Conservation (phyloP, 1,140 invertebrate genomes). For the Adoxophyes honmai region DNA sequence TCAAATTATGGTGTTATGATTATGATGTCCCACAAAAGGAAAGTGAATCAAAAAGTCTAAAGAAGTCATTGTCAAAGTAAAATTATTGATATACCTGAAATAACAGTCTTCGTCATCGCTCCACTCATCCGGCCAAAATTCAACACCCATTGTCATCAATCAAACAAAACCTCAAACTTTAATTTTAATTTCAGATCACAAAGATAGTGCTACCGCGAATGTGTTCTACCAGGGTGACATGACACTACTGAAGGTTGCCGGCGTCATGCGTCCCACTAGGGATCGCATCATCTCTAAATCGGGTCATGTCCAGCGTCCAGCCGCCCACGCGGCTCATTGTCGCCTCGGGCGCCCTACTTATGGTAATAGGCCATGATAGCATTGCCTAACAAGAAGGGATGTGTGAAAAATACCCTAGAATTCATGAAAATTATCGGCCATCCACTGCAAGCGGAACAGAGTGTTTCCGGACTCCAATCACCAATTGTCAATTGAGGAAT, state of each 20-base stretch:
- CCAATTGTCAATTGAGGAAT: no score
- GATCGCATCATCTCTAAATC: constrained; percentile 20
- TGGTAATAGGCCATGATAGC: neutral
- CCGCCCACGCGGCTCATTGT: neutral
- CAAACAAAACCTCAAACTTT: neutral
- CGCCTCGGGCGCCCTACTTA: neutral
- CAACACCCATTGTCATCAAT: neutral
- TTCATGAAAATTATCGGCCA: neutral
- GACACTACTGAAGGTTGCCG: constrained; percentile 21
- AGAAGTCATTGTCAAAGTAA: neutral
- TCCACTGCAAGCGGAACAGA: no score
- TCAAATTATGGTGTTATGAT: no score
- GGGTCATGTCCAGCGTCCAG: constrained; percentile 9
- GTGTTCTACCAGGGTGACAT: constrained; percentile 4
- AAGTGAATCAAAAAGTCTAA: neutral
- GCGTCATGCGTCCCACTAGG: constrained; percentile 15
- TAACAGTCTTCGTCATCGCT: constrained; percentile 22
- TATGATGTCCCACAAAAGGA: no score
- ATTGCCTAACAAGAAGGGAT: no score
- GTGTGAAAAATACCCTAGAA: neutral
- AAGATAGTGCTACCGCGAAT: neutral
- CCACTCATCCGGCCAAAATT: constrained; percentile 11
- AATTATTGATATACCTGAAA: constrained; percentile 15
- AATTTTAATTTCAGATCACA: neutral
- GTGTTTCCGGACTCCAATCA: no score